These are phyloP conservation scores for Biston betularia DNA, from an alignment of 2,888 invertebrate species.

Conservation along the genomic window DNA sequence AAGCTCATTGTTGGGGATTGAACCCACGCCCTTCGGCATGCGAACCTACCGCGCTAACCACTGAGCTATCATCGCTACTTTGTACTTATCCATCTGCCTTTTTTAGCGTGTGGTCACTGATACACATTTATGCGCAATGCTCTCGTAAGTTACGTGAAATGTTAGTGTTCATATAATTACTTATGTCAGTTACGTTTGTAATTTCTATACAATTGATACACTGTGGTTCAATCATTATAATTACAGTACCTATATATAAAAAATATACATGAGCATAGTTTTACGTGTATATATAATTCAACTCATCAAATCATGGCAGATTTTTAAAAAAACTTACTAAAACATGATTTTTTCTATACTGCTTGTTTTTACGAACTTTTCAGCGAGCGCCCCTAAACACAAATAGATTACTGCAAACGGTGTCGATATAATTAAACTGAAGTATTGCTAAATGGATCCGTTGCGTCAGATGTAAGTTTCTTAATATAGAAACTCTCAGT, in stretches of 20 bases:
- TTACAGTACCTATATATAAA: not conserved
- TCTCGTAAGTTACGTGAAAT: constrained; percentile 24
- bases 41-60: too few relatives aligned
- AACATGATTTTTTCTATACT: too few relatives aligned
- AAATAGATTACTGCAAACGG: constrained; percentile 13
- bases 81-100: constrained; percentile 6
- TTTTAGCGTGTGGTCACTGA: constrained; percentile 3
- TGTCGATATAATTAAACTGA: constrained; percentile 30
- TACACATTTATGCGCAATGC: constrained; percentile 14
- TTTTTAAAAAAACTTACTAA: too few relatives aligned
- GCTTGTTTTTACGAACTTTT: not conserved
- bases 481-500: constrained; percentile 30
- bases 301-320: too few relatives aligned
- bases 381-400: not conserved
- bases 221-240: constrained; percentile 2
- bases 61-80: too few relatives aligned
- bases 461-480: constrained; percentile 24
- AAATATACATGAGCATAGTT: too few relatives aligned
- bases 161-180: constrained; percentile 15
- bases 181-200: constrained; percentile 16
- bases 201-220: constrained; percentile 17
- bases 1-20: too few relatives aligned
- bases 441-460: constrained; percentile 30
- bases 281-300: too few relatives aligned
- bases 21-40: too few relatives aligned